Evolutionary conservation across 2,888 invertebrate genomes (phyloP).

Genomic region (Rhingia campestris): DNA sequence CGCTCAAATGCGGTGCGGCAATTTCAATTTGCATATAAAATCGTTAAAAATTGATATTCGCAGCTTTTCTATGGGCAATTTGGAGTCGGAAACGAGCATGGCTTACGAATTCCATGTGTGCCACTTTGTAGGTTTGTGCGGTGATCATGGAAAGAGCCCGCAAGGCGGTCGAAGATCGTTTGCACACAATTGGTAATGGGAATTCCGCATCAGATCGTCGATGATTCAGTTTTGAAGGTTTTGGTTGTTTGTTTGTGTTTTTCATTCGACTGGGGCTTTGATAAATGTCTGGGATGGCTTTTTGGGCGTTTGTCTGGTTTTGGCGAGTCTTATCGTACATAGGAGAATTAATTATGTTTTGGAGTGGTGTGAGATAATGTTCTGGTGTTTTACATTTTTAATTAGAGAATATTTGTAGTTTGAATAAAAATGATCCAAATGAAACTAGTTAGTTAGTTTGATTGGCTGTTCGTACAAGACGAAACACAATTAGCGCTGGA

Average conservation of each 20-base stretch:
- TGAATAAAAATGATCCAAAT: too few relatives aligned
- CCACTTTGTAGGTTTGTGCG: constrained; percentile 19
- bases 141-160: constrained; percentile 15
- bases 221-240: constrained; percentile 3
- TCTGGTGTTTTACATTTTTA: neutral
- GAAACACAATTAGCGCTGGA: too few relatives aligned
- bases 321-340: neutral
- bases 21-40: constrained; percentile 74
- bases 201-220: constrained; percentile 41
- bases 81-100: constrained; percentile 51
- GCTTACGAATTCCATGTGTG: constrained; percentile 43
- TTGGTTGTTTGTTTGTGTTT: constrained; percentile 4
- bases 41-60: constrained; percentile 74
- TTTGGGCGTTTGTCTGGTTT: constrained; percentile 20
- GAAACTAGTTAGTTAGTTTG: too few relatives aligned
- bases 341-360: constrained; percentile 20
- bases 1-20: constrained; percentile 34
- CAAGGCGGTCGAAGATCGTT: constrained; percentile 56
- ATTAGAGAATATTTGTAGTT: too few relatives aligned
- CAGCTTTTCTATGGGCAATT: constrained; percentile 65
- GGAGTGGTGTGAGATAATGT: neutral
- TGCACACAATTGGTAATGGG: constrained; percentile 64
- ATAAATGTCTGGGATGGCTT: constrained; percentile 28
- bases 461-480: too few relatives aligned
- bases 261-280: neutral